Conservation (phyloP, 1,140 invertebrate genomes). For the Tenebrio molitor region DNA sequence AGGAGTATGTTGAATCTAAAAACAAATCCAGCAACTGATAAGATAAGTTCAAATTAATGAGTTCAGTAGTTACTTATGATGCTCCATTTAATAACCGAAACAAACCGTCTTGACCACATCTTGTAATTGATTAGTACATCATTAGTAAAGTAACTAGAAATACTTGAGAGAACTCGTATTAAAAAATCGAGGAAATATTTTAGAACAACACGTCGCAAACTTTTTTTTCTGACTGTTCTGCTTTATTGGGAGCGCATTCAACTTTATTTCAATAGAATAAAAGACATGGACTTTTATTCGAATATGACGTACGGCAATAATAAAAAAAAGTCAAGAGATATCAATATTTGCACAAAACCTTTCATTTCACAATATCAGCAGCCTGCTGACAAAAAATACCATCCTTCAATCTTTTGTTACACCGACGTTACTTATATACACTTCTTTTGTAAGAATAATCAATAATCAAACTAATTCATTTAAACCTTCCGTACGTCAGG, state of each 20-base stretch:
- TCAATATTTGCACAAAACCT: constrained; percentile 38
- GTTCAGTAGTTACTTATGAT: background rate
- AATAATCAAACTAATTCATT: constrained; percentile 27
- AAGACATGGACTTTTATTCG: constrained; percentile 37
- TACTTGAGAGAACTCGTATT: too few species aligned
- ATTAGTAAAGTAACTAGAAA: too few species aligned
- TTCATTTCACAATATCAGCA: constrained; percentile 33
- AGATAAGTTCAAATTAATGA: constrained; percentile 23
- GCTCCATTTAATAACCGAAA: background rate
- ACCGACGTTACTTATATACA: constrained; percentile 15
- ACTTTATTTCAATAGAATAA: constrained; percentile 35
- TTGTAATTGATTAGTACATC: too few species aligned
- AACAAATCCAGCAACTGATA: background rate
- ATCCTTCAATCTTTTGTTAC: constrained; percentile 15
- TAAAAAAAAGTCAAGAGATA: constrained; percentile 32
- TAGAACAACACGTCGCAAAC: background rate
- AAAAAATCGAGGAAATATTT: too few species aligned
- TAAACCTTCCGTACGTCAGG: background rate
- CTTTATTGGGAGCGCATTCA: constrained; percentile 23
- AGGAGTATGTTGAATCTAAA: background rate
- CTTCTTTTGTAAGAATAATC: constrained; percentile 15
- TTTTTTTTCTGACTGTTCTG: constrained; percentile 4
- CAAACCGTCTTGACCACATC: background rate
- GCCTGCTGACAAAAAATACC: constrained; percentile 30
- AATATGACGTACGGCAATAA: constrained; percentile 22